A percentile compares a stretch with the other conserved stretches of the same genome.
These are phyloP conservation scores for Eulemur albifrons DNA, from an alignment of 2,797 vertebrate genomes.

Conservation along the genomic window DNA sequence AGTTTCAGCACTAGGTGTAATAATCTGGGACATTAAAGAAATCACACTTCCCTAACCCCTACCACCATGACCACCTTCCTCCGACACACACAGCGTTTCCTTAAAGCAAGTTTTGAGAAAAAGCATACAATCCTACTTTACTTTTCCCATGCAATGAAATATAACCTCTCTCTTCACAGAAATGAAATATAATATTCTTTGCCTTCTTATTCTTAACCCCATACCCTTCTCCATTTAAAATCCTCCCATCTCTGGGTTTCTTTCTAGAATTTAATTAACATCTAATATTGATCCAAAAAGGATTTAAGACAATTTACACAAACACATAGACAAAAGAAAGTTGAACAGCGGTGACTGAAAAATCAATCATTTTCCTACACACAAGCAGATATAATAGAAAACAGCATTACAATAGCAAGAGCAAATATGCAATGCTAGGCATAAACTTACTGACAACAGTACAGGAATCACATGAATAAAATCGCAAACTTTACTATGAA, in stretches of 20 bases:
- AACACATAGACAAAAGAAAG: slow-evolving; percentile 26
- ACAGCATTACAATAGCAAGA: not conserved
- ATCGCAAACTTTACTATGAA: not conserved
- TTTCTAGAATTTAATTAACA: slow-evolving; percentile 45
- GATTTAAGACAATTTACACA: slow-evolving; percentile 22
- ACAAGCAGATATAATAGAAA: not conserved
- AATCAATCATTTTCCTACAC: not conserved
- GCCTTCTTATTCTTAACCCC: not conserved
- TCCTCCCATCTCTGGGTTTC: not conserved
- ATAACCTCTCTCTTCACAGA: not conserved
- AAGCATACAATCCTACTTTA: not conserved
- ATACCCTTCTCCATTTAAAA: not conserved
- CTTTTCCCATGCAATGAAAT: not conserved
- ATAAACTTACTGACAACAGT: not conserved
- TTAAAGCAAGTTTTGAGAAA: not conserved
- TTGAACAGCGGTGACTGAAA: not conserved
- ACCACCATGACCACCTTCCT: too few species aligned
- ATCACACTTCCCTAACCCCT: not conserved
- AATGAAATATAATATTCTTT: not conserved
- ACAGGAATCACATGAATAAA: not conserved
- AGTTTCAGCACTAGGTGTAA: not conserved
- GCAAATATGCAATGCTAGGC: not conserved
- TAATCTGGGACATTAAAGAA: not conserved
- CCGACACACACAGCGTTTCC: not conserved
- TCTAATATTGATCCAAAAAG: slow-evolving; percentile 10